These are phyloP conservation scores for Hemithea aestivaria DNA, from an alignment of 2,888 invertebrate species.

Conservation along the genomic window DNA sequence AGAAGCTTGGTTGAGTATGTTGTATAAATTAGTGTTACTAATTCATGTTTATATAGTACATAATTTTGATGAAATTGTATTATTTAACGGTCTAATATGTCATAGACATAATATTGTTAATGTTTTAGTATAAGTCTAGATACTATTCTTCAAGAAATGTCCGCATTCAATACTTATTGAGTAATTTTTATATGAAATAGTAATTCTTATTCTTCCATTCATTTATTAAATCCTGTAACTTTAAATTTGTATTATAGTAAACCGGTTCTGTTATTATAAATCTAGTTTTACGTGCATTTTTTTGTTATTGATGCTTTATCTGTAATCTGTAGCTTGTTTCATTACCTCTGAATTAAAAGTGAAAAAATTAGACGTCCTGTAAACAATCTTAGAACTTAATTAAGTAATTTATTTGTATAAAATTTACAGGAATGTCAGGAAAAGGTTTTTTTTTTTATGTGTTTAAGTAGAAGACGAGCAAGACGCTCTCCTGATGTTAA, in stretches of 20 bases:
- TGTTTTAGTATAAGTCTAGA: slow-evolving; percentile 12
- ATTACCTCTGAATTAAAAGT: slow-evolving; percentile 1
- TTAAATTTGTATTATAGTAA: too few species aligned
- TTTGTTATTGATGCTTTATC: slow-evolving; percentile 10
- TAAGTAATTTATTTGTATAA: too few species aligned
- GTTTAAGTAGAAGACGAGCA: too few species aligned
- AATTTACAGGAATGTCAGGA: too few species aligned
- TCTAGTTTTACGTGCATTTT: slow-evolving; percentile 35
- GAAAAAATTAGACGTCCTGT: too few species aligned
- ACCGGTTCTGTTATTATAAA: too few species aligned
- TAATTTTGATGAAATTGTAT: slow-evolving; percentile 32
- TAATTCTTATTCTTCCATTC: slow-evolving; percentile 1
- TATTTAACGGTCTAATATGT: slow-evolving; percentile 34
- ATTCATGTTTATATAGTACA: slow-evolving; percentile 28
- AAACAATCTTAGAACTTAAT: too few species aligned
- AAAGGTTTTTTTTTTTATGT: too few species aligned
- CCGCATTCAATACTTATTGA: too few species aligned
- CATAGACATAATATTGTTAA: slow-evolving; percentile 33
- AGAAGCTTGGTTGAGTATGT: neutral
- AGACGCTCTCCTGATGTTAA: too few species aligned
- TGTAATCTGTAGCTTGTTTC: slow-evolving; percentile 1
- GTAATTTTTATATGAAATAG: slow-evolving; percentile 1
- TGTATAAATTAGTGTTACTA: slow-evolving; percentile 3
- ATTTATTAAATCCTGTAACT: too few species aligned
- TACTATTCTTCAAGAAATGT: slow-evolving; percentile 5